Conservation (phyloP, 2,113 vertebrate species). For the Chloroceryle aenea region DNA sequence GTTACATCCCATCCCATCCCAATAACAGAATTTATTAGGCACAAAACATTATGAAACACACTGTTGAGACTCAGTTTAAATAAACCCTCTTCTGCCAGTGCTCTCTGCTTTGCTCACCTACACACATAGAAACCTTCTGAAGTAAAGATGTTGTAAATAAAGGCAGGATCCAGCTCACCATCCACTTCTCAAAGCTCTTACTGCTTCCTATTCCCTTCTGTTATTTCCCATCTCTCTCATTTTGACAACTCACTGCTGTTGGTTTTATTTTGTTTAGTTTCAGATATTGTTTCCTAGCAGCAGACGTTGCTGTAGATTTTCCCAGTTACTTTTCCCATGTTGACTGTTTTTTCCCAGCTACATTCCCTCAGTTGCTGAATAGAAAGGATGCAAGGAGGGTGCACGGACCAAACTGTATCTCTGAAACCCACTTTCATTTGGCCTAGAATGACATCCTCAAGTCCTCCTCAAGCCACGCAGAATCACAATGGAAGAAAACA, state of each 20-base stretch:
- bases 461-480: neutral
- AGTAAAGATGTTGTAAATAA: neutral
- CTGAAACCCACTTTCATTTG: neutral
- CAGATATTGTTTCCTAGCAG: slow-evolving; percentile 40
- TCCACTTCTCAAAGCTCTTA: slow-evolving; percentile 5
- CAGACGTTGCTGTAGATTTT: neutral
- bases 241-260: neutral
- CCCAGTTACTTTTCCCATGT: neutral
- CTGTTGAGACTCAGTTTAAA: neutral
- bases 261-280: neutral
- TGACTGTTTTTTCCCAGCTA: neutral
- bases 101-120: neutral
- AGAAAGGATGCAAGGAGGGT: neutral
- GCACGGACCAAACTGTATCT: neutral
- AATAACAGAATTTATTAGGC: neutral
- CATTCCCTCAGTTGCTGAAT: neutral
- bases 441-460: neutral
- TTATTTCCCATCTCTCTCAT: slow-evolving; percentile 15
- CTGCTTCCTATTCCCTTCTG: slow-evolving; percentile 40
- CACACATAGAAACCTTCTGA: neutral
- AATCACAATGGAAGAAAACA: neutral
- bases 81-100: neutral
- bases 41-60: neutral
- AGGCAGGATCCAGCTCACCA: neutral
- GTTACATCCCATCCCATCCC: neutral